A percentile compares a stretch with the other conserved stretches of the same genome.
phyloP scores from a whole-genome alignment of 2,797 vertebrate species.

The Enteromius treurensis region DNA sequence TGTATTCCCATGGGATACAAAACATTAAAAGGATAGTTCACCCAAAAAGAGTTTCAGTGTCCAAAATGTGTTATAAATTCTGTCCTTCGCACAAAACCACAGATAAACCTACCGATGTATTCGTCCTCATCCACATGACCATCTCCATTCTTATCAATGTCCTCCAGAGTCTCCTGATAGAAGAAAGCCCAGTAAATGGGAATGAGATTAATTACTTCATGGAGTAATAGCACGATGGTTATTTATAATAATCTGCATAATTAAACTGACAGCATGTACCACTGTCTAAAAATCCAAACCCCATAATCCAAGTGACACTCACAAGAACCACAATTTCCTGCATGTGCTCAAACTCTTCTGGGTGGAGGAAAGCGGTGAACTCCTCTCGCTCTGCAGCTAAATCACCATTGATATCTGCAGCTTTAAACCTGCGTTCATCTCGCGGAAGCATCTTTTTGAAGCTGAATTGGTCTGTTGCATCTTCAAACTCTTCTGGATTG shows the following conservation, averaged over 20 bases:
- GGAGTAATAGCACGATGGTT: neutral
- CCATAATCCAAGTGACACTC: slow-evolving; percentile 65
- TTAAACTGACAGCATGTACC: neutral
- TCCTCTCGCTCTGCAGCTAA: slow-evolving; percentile 87
- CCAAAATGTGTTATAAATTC: no score
- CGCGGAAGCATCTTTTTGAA: slow-evolving; percentile 98
- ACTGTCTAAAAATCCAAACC: neutral
- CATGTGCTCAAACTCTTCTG: slow-evolving; percentile 98
- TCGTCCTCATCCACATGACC: slow-evolving; percentile 96
- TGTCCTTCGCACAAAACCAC: neutral
- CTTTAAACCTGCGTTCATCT: slow-evolving; percentile 91
- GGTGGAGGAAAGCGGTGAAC: slow-evolving; percentile 96
- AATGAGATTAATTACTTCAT: neutral
- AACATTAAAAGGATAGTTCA: neutral
- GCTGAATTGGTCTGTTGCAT: slow-evolving; percentile 89
- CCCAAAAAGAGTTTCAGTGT: neutral
- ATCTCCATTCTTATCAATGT: slow-evolving; percentile 95
- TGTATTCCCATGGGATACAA: neutral
- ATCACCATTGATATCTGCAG: slow-evolving; percentile 87
- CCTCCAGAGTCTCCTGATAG: slow-evolving; percentile 95
- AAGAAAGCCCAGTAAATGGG: neutral
- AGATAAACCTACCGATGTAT: slow-evolving; percentile 89
- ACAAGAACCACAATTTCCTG: slow-evolving; percentile 93
- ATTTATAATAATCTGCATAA: neutral
- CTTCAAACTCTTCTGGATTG: slow-evolving; percentile 92